Conservation (phyloP, 2,888 invertebrate genomes). For the Elegia similella region DNA sequence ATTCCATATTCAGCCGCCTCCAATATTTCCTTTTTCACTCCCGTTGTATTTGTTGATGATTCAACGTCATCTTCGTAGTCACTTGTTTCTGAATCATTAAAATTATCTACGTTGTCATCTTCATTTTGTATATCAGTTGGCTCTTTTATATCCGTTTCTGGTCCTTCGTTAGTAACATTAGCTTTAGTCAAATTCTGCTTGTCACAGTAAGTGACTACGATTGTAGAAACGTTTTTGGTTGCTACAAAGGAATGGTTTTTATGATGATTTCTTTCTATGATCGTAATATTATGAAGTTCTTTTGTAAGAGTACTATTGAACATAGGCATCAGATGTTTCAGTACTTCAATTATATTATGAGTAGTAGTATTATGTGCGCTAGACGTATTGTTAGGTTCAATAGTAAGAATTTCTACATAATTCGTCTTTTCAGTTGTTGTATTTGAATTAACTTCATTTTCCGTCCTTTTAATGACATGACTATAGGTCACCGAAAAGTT, state of each 20-base stretch:
- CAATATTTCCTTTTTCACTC: constrained; percentile 74
- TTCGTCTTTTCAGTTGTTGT: constrained; percentile 46
- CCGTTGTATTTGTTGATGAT: constrained; percentile 39
- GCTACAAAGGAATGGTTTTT: constrained; percentile 61
- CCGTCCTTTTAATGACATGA: constrained; percentile 22
- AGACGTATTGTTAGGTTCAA: constrained; percentile 64
- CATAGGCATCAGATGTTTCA: constrained; percentile 72
- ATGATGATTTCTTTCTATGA: constrained; percentile 66
- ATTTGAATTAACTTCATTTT: constrained; percentile 10
- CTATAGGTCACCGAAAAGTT: constrained; percentile 29
- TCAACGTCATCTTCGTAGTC: constrained; percentile 35
- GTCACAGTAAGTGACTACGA: constrained; percentile 71
- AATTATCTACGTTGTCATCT: constrained; percentile 30
- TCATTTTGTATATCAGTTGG: constrained; percentile 24
- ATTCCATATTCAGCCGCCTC: constrained; percentile 86
- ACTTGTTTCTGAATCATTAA: constrained; percentile 17
- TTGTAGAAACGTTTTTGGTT: constrained; percentile 68
- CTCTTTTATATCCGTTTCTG: constrained; percentile 33
- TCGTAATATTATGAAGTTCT: constrained; percentile 69
- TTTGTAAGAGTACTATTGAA: constrained; percentile 66
- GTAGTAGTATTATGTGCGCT: constrained; percentile 49
- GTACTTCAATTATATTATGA: constrained; percentile 63
- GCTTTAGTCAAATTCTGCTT: constrained; percentile 51
- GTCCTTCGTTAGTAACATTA: constrained; percentile 33
- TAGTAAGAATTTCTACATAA: constrained; percentile 66